Percentiles rank a stretch among this genome's conserved stretches.
Conservation (phyloP, 2,888 invertebrate genomes). For the Nyleta sp. region DNA sequence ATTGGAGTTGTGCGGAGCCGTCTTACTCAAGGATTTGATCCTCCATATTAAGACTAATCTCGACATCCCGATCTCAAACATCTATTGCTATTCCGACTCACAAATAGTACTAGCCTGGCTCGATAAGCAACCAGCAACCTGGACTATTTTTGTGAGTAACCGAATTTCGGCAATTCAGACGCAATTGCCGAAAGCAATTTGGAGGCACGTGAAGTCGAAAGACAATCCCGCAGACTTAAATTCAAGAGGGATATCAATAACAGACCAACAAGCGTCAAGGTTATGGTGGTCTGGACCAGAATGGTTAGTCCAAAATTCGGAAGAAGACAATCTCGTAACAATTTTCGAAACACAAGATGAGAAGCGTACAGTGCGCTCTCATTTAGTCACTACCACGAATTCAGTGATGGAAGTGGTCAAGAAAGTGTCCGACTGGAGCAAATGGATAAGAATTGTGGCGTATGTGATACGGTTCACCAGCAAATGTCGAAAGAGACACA, state of each 20-base stretch:
- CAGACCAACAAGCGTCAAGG: background rate
- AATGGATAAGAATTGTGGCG: too few species aligned
- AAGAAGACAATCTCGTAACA: too few species aligned
- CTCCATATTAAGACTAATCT: background rate
- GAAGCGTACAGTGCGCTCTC: too few species aligned
- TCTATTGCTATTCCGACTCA: background rate
- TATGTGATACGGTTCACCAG: too few species aligned
- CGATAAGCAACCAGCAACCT: background rate
- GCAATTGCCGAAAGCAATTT: background rate
- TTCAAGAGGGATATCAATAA: background rate
- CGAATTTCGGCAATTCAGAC: background rate
- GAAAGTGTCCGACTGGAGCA: too few species aligned
- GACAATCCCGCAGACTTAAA: background rate
- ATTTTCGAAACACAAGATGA: too few species aligned
- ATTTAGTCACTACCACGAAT: too few species aligned
- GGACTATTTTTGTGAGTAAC: background rate
- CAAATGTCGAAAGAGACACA: too few species aligned
- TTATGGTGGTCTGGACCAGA: background rate
- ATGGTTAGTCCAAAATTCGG: too few species aligned
- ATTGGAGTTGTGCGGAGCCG: background rate
- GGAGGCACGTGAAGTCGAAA: background rate
- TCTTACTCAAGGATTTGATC: background rate
- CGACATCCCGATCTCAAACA: background rate
- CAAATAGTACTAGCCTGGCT: background rate
- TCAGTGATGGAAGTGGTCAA: too few species aligned